These are phyloP conservation scores for Pristionchus entomophagus DNA, from an alignment of 2,888 invertebrate species.

Conservation along the genomic window DNA sequence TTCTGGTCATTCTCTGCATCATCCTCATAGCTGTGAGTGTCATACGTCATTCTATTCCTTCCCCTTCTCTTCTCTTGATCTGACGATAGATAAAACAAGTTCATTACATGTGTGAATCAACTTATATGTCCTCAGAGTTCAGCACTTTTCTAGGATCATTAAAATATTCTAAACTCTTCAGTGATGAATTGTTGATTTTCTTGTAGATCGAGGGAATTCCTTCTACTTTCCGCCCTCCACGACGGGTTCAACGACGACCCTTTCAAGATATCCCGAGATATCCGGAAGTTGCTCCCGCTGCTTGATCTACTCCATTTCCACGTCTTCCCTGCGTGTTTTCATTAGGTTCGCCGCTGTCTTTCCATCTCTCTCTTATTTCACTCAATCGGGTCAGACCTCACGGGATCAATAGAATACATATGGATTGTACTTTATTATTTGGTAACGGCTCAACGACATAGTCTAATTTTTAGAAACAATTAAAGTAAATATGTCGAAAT, in stretches of 20 bases:
- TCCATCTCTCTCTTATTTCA: no score
- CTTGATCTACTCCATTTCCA: neutral
- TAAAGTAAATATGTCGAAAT: no score
- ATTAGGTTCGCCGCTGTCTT: no score
- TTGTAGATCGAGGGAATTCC: conserved; percentile 21
- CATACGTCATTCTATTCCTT: neutral
- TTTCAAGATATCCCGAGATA: no score
- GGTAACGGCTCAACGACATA: no score
- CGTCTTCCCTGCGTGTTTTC: neutral
- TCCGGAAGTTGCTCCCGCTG: neutral
- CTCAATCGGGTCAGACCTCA: no score
- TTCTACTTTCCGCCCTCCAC: neutral
- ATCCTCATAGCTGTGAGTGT: neutral
- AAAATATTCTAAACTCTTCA: no score
- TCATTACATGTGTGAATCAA: neutral
- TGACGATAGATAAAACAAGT: neutral
- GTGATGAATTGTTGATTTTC: neutral
- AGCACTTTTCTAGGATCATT: neutral
- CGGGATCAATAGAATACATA: no score
- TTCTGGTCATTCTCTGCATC: neutral
- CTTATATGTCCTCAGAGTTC: neutral
- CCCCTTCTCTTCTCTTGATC: no score
- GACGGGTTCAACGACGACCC: neutral
- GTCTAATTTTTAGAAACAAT: no score
- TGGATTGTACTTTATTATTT: no score